Evolutionary conservation across 2,888 invertebrate species (phyloP).

Genomic region (Criorhina ranunculi): DNA sequence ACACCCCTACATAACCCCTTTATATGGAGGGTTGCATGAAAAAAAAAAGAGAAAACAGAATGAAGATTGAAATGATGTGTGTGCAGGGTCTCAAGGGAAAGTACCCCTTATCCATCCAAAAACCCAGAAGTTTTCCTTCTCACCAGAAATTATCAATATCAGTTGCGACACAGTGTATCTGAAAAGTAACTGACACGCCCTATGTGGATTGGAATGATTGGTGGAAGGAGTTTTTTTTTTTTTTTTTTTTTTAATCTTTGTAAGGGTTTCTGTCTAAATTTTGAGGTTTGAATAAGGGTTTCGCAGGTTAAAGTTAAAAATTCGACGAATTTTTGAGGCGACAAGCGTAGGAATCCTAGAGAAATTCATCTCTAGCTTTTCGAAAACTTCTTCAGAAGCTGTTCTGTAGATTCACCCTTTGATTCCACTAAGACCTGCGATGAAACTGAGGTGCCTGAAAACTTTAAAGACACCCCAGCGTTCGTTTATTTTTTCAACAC

Average conservation of each 20-base stretch:
- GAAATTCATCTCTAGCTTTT: too few relatives aligned
- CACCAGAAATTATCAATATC: constrained; percentile 41
- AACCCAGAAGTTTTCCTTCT: constrained; percentile 27
- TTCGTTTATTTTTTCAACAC: constrained; percentile 3
- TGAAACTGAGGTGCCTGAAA: too few relatives aligned
- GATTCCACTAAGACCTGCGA: too few relatives aligned
- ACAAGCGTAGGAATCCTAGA: too few relatives aligned
- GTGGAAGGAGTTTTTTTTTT: too few relatives aligned
- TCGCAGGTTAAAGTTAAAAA: too few relatives aligned
- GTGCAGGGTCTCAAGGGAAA: constrained; percentile 37
- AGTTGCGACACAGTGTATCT: constrained; percentile 36
- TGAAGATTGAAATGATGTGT: constrained; percentile 42
- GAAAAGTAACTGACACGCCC: neutral
- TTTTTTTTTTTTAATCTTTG: too few relatives aligned
- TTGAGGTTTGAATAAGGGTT: too few relatives aligned
- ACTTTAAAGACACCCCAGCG: too few relatives aligned
- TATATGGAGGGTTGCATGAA: neutral
- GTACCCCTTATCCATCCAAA: constrained; percentile 32
- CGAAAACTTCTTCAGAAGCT: too few relatives aligned
- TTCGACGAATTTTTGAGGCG: too few relatives aligned
- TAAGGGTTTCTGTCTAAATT: neutral
- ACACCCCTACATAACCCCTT: constrained; percentile 34
- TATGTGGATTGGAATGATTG: neutral
- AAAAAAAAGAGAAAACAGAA: neutral
- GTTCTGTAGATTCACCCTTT: too few relatives aligned